Base-by-base conservation (phyloP, 1,140 invertebrate species). In the Drosophila bocki region DNA sequence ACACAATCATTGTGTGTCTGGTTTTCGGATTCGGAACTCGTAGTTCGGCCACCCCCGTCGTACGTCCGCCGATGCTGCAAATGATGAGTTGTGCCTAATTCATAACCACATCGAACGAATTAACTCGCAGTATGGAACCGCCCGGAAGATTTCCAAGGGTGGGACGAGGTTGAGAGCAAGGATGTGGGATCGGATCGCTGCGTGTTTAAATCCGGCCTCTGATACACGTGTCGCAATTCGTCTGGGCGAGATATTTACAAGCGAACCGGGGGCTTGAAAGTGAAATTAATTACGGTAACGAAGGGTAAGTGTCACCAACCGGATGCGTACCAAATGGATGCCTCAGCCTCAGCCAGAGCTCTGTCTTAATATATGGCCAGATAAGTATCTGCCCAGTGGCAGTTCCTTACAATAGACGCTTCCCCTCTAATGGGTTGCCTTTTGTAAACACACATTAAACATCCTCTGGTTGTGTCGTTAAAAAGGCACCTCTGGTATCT, bases 31-130 rank as follows among this genome's bases (percentile, higher is more conserved):
- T 56, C 53, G 53, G 19, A 39, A 56, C 53, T 56, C 35, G 67
- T 51, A 51, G 50, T 33, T 51, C 56, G 42, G 64, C 71, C 80
- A 62, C 63, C 77, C 76, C 47, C 45, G 19, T 33, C 12, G 56
- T 32, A 41, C 61, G 50, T 42, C 44, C 72, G 50, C 35, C 78
- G 67, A 83, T 80, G 78, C 88, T 91, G 87, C 87, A 91, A 91
- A 91, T 91, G 87, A 91, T 91, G 87, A 80, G 74, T 81, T 91
- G 87, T 87, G 88, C 82, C 82, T 80, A 91, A 91, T 91, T 91
- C 88, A 91, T 91, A 91, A 91, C 88, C 88, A 91, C 83, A 91
- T 88, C 83, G 84, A 83, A 87, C 69, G 87, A 83, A 91, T 91
- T 88, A 80, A 86, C 84, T 86, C 76, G 39, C 76, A 86, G 64